A percentile compares a stretch with the other conserved stretches of the same genome.
Conservation (phyloP, 1,140 invertebrate species). For the Batillaria attramentaria region DNA sequence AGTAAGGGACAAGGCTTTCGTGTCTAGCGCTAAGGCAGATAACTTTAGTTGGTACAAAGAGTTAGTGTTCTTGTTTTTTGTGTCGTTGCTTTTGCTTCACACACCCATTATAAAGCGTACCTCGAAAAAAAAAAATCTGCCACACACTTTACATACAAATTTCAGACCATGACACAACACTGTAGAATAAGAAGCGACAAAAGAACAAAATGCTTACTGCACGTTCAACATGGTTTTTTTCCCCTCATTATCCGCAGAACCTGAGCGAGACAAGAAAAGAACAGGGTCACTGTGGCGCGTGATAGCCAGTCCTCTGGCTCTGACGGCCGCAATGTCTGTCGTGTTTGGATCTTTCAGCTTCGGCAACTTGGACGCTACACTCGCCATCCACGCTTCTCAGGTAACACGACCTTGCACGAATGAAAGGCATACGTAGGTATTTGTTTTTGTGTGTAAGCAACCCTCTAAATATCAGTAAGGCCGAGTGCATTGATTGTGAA, state of each 20-base stretch:
- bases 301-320: conserved; percentile 43
- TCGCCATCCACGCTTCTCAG: conserved; percentile 62
- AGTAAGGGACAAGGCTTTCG: too few species aligned
- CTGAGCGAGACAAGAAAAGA: too few species aligned
- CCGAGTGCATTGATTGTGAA: background rate
- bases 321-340: conserved; percentile 41
- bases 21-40: too few species aligned
- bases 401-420: conserved; percentile 33
- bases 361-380: conserved; percentile 66
- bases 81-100: too few species aligned
- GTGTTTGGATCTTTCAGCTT: conserved; percentile 49
- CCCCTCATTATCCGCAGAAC: background rate
- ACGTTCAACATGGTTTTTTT: background rate
- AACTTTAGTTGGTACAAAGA: too few species aligned
- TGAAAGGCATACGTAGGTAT: background rate
- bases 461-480: background rate
- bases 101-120: too few species aligned
- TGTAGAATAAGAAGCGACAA: background rate
- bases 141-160: too few species aligned
- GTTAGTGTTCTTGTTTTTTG: too few species aligned
- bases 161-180: too few species aligned
- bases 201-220: background rate
- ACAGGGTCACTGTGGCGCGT: conserved; percentile 40
- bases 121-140: too few species aligned
- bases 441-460: background rate